A percentile compares a stretch with the other conserved stretches of the same genome.
These are phyloP conservation scores for Pterostichus niger DNA, from an alignment of 2,888 invertebrate species.

Conservation along the genomic window DNA sequence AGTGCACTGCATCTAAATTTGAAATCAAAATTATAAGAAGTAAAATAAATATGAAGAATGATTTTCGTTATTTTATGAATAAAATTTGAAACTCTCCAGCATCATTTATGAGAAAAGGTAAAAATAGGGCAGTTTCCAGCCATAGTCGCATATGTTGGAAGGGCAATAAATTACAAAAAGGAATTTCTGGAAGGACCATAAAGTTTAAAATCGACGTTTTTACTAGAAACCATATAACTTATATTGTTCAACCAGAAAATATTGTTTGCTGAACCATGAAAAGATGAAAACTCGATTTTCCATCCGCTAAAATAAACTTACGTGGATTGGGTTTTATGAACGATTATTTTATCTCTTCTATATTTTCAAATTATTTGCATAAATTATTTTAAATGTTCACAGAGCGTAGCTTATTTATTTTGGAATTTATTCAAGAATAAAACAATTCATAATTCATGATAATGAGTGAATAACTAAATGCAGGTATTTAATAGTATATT, in stretches of 20 bases:
- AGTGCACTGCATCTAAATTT: no score
- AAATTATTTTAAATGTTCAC: conserved; percentile 25
- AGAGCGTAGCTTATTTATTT: not conserved
- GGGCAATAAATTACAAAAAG: conserved; percentile 52
- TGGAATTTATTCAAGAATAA: no score
- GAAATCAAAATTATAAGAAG: not conserved
- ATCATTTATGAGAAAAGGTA: conserved; percentile 25
- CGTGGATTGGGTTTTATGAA: conserved; percentile 1
- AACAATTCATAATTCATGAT: no score
- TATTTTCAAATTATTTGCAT: conserved; percentile 31
- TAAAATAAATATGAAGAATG: not conserved
- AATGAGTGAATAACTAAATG: no score
- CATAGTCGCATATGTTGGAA: conserved; percentile 30
- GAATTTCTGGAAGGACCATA: conserved; percentile 41
- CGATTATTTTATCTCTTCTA: conserved; percentile 24
- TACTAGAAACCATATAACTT: conserved; percentile 58
- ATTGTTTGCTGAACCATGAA: conserved; percentile 58
- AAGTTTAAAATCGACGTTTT: conserved; percentile 60
- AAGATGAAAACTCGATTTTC: conserved; percentile 57
- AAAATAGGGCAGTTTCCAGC: conserved; percentile 29
- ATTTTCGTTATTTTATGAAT: conserved; percentile 5
- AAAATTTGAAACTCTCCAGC: conserved; percentile 1
- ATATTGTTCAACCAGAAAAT: conserved; percentile 56
- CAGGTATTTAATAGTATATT: no score
- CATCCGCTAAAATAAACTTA: conserved; percentile 39